phyloP scores from a whole-genome alignment of 1,140 invertebrate species.

The Linepithema humile region DNA sequence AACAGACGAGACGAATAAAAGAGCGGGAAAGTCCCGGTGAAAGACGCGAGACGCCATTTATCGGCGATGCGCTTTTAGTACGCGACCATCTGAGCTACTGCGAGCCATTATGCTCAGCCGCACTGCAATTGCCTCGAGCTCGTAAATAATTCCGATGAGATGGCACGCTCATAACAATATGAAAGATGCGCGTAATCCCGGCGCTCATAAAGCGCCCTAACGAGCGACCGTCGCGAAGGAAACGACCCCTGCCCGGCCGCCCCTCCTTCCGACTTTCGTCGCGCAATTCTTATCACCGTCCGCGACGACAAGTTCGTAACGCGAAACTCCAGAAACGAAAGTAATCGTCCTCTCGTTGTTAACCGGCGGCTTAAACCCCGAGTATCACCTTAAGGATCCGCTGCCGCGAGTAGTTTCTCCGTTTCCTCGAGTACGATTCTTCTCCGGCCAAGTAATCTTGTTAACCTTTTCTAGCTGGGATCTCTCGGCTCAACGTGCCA shows the following conservation, averaged over 20 bases:
- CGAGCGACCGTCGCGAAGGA: neutral
- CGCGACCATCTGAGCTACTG: neutral
- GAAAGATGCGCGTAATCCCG: conserved; percentile 21
- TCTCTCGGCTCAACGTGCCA: no score
- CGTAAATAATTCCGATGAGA: conserved; percentile 47
- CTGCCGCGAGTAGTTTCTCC: conserved; percentile 9
- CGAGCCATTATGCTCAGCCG: conserved; percentile 8
- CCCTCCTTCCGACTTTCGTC: neutral
- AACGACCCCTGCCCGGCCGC: neutral
- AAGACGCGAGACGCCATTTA: conserved; percentile 16
- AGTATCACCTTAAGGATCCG: conserved; percentile 18
- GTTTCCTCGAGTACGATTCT: conserved; percentile 44
- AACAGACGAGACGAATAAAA: neutral
- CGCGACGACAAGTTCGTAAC: conserved; percentile 5
- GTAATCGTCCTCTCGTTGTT: conserved; percentile 37
- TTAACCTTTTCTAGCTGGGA: neutral
- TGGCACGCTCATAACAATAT: conserved; percentile 40
- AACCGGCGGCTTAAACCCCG: conserved; percentile 20
- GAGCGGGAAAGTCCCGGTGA: neutral
- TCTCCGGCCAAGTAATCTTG: conserved; percentile 39
- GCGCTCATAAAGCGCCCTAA: neutral
- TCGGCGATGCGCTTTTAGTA: neutral
- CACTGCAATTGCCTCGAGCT: conserved; percentile 25
- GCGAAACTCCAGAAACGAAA: conserved; percentile 37
- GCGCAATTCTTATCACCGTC: conserved; percentile 45